Base-by-base conservation (phyloP, 2,888 invertebrate species). In the Synanthedon tipuliformis region DNA sequence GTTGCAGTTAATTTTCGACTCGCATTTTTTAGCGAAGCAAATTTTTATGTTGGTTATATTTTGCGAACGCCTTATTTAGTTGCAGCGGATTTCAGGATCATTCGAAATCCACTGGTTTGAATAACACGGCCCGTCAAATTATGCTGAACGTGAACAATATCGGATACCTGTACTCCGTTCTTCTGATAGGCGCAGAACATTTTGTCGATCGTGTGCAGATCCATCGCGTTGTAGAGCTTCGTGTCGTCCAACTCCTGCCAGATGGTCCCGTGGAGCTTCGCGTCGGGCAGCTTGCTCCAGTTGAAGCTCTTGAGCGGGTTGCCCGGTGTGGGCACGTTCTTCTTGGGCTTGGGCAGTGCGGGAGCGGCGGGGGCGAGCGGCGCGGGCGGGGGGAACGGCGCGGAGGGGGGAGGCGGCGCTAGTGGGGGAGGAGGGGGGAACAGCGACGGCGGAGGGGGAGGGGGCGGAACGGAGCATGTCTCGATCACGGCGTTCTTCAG, bases 251-350 rank as follows among this genome's bases (percentile, higher is more conserved):
- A 74, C 69, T 96, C 96, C 61, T 93, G 94, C 98, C 98, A 99
- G 57, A 99, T 93, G 0, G 98, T 98, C 10, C 97, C 98, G 61
- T 93, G 92, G 2, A 98, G 88, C 73, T 97, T 96, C 48, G 93
- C 91, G 63, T 97, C 97, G 0, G 97, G 96, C 56, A 98, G 88
- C 75, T 96, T 98, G 52, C 95, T 95, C 99, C 99, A 99, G 86
- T 99, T 99, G 88, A 99, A 96, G 53, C 97, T 96, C 79, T 98
- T 98, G 53, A 99, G 84, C 0, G 97, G 96, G 78, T 95, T 95
- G 4, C 94, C 91, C 0, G 98, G 95, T 64, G 95, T 95, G 11
- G 99, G 99, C 55, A 97, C 95, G 79, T 97, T 95, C 81, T 96
- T 97, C 76, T 92, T 92, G 15, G 89, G 86, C 51, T 89, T 81